A percentile compares a stretch with the other conserved stretches of the same genome.
Evolutionary conservation across 2,113 vertebrate genomes (phyloP).

Genomic region (Nannospalax galili): DNA sequence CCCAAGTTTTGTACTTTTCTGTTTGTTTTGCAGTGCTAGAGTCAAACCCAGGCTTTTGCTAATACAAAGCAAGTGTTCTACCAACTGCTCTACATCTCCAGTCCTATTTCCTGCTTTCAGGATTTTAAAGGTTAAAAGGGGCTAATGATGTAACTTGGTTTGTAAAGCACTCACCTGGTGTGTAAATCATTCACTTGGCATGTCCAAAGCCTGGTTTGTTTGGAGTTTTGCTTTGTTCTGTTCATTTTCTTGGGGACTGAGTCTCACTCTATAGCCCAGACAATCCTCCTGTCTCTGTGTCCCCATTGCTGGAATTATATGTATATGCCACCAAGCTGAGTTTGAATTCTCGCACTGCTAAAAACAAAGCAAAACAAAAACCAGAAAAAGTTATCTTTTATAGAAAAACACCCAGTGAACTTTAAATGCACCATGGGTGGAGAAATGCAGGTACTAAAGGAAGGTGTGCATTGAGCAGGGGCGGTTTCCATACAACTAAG

Average conservation of each 20-base stretch:
- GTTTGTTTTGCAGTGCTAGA: neutral
- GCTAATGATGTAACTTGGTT: neutral
- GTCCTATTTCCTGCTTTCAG: neutral
- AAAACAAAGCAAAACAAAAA: neutral
- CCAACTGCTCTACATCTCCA: too few species aligned
- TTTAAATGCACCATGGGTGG: conserved; percentile 5
- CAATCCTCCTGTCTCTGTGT: neutral
- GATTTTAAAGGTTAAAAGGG: neutral
- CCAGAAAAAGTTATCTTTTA: neutral
- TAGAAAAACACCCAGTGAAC: neutral
- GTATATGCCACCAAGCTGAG: neutral
- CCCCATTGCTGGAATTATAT: neutral
- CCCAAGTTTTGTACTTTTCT: conserved; percentile 27
- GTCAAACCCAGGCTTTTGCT: neutral
- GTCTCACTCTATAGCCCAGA: neutral
- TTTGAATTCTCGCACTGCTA: neutral
- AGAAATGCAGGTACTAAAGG: neutral
- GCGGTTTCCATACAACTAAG: neutral
- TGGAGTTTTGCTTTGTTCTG: neutral
- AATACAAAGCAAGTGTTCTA: neutral
- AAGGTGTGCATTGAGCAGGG: neutral
- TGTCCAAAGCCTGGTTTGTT: neutral
- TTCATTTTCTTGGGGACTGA: neutral
- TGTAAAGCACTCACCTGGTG: neutral
- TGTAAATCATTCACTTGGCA: neutral